Evolutionary conservation across 2,113 vertebrate genomes (phyloP), one percentile per base, ranked within the genome.

Genomic region (Semnopithecus entellus): DNA sequence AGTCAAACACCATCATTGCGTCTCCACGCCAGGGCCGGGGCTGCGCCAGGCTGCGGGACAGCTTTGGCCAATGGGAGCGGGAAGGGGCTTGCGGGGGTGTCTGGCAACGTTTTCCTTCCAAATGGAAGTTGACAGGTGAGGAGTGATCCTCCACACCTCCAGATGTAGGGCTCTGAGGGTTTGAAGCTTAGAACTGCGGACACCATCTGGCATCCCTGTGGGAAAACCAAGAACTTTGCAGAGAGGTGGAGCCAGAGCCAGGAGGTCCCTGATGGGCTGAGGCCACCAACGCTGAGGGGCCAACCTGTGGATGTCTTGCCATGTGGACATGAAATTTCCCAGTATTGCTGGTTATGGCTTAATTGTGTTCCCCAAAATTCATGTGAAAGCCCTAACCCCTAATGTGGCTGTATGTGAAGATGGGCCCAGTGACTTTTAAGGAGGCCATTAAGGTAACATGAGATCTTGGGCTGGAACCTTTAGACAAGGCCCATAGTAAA

Each of bases 131-230:
- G 52, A 8, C 45, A 8, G 52, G 25, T 8, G 35, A 52, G 88
- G 76, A 73, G 16, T 27, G 4, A 0, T 23, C 27, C 38, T 17
- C 20, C 68, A 4, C 3, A 45, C 16, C 79, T 48, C 81, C 18
- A 27, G 70, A 4, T 9, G 23, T 5, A 8, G 22, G 13, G 4
- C 2, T 10, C 75, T 35, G 82, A 76, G 86, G 52, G 0, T 3
- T 1, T 2, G 76, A 38, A 43, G 50, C 90, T 14, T 2, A n/a
- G 79, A 40, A 16, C 35, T 3, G 1, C 2, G 1, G 40, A 11
- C 3, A 0, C 4, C 32, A 3, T 3, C n/a, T 8, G 7, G 1
- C 50, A 7, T 0, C 48, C 6, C 18, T 2, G 3, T n/a, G 48
- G 64, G 78, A 59, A 20, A 40, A 43, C 18, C 64, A 2, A 8